Evolutionary conservation across 2,797 vertebrate species (phyloP), one percentile per base, ranked within the genome.

Genomic region (Poeciliopsis turneri): DNA sequence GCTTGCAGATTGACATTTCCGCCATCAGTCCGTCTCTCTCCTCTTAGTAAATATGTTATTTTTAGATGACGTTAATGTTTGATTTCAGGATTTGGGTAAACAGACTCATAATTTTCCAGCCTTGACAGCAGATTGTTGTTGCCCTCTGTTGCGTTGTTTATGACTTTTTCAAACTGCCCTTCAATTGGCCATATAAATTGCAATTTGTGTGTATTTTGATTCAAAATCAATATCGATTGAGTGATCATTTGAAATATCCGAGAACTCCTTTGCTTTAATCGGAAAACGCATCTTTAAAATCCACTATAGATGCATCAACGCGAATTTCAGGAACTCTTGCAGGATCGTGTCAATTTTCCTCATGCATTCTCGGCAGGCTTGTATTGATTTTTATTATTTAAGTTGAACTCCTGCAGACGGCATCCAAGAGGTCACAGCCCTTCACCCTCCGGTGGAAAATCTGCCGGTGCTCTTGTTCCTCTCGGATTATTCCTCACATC

Each of bases 381-480:
- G 51, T 43, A 30, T 57, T 46, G 2, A 71, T 66, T 68, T 68
- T 41, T 72, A 46, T 61, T 45, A 59, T 70, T 49, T 39, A 79
- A 78, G 76, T 9, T 41, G 13, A 86, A 77, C 59, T 81, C 86
- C 73, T 76, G 11, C n/a, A 76, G 72, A 78, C 57, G 33, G 39
- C 23, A 80, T 53, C 49, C 66, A 82, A 64, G 79, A 84, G 81
- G 74, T 74, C 64, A 72, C 25, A 75, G 77, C 6, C 36, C 43
- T 80, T 77, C 77, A 77, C 80, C 72, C 69, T 80, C 20, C 13
- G 5, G 47, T 11, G 25, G 9, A 33, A 72, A 36, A 78, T 28
- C 64, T 47, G n/a, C 61, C 53, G 2, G 77, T 78, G 16, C 25
- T 80, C 64, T 30, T 39, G 76, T 77, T 77, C 77, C 59, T 69